Conservation (phyloP, 2,113 vertebrate genomes). For the Gila orcuttii region DNA sequence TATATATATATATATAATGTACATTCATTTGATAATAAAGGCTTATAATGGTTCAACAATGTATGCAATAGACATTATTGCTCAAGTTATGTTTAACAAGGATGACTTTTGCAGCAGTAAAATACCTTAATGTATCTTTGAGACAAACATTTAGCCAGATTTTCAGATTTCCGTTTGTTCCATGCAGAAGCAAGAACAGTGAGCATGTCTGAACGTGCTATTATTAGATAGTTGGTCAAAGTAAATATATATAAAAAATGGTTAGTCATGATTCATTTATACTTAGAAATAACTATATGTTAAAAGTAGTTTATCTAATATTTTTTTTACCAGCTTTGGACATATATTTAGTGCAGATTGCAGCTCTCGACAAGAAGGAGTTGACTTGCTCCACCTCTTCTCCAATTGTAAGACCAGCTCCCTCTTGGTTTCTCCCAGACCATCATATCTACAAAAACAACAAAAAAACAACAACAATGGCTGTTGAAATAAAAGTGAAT, state of each 20-base stretch:
- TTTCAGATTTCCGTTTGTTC: background rate
- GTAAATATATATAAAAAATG: background rate
- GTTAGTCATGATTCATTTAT: background rate
- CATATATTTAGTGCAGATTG: background rate
- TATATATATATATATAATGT: no score
- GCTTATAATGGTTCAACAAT: no score
- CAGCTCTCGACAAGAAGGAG: background rate
- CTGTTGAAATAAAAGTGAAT: background rate
- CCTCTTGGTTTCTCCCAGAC: background rate
- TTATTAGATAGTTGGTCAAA: background rate
- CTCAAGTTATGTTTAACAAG: no score
- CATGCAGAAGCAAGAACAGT: no score
- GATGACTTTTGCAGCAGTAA: background rate
- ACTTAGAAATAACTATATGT: background rate
- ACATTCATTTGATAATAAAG: no score
- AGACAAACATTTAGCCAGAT: background rate
- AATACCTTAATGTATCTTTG: conserved; percentile 3
- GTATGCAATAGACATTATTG: no score
- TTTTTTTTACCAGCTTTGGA: background rate
- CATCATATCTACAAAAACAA: background rate
- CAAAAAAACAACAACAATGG: background rate
- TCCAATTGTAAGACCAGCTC: conserved; percentile 10
- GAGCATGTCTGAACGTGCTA: no score
- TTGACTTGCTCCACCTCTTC: conserved; percentile 6
- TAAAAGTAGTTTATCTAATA: background rate